A percentile compares a stretch with the other conserved stretches of the same genome.
Evolutionary conservation across 2,888 invertebrate species (phyloP).

Genomic region (Drosophila planitibia): DNA sequence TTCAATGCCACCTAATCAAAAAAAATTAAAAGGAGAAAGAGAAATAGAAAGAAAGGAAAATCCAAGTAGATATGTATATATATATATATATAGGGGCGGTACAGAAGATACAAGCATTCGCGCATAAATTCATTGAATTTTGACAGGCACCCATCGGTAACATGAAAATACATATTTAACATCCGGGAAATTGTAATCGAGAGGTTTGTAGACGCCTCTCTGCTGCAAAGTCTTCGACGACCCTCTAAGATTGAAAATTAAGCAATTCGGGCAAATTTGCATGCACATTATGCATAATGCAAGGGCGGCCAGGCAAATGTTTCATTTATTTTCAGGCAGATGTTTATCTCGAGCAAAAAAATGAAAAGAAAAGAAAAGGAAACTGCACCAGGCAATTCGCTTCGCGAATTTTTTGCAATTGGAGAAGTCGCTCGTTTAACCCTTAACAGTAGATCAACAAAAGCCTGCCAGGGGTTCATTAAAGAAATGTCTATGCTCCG

Average conservation of each 20-base stretch:
- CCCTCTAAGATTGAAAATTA: slow-evolving; percentile 52
- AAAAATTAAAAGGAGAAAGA: neutral
- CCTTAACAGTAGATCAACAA: slow-evolving; percentile 55
- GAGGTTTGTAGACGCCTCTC: slow-evolving; percentile 34
- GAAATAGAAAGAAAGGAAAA: slow-evolving; percentile 2
- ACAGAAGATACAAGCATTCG: slow-evolving; percentile 40
- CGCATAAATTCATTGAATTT: slow-evolving; percentile 77
- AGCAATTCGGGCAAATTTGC: slow-evolving; percentile 78
- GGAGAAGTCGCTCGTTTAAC: slow-evolving; percentile 62
- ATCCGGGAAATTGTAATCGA: slow-evolving; percentile 79
- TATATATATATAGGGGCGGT: slow-evolving; percentile 58
- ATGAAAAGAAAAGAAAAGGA: slow-evolving; percentile 1
- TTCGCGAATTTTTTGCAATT: slow-evolving; percentile 73
- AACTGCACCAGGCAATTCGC: slow-evolving; percentile 68
- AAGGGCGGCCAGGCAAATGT: slow-evolving; percentile 20
- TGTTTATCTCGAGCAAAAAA: slow-evolving; percentile 41
- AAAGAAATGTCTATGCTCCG: slow-evolving; percentile 44
- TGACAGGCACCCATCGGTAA: slow-evolving; percentile 64
- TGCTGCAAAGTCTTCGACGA: neutral
- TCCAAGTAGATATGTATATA: neutral
- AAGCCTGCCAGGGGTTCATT: slow-evolving; percentile 59
- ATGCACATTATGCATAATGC: slow-evolving; percentile 75
- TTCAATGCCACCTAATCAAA: slow-evolving; percentile 49
- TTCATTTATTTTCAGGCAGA: slow-evolving; percentile 31
- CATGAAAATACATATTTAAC: slow-evolving; percentile 68